These are phyloP conservation scores for Kryptolebias marmoratus DNA, from an alignment of 2,113 vertebrate genomes.

Conservation along the genomic window DNA sequence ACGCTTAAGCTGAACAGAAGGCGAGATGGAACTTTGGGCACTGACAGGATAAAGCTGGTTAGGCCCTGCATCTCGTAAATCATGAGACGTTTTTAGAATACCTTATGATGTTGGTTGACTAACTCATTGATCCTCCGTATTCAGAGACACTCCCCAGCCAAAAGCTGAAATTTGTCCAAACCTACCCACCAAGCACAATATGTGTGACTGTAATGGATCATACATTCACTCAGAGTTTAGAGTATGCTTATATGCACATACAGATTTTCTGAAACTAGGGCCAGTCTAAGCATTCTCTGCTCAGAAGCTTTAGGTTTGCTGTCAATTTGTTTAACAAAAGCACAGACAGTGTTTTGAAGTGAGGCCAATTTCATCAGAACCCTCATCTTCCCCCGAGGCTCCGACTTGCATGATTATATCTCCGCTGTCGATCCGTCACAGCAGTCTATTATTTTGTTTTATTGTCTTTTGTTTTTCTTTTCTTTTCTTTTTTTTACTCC, in stretches of 20 bases:
- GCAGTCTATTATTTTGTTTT: constrained; percentile 57
- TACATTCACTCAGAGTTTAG: not conserved
- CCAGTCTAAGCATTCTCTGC: constrained; percentile 16
- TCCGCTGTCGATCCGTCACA: constrained; percentile 22
- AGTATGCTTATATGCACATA: constrained; percentile 3
- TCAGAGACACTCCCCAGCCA: constrained; percentile 47
- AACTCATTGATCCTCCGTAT: constrained; percentile 69
- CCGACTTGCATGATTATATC: constrained; percentile 46
- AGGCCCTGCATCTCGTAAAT: constrained; percentile 54
- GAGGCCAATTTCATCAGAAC: constrained; percentile 35
- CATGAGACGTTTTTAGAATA: constrained; percentile 54
- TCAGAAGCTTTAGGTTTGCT: constrained; percentile 24
- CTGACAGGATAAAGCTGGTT: constrained; percentile 41
- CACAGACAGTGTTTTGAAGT: constrained; percentile 42
- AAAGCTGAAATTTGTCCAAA: constrained; percentile 49
- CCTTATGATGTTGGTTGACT: constrained; percentile 53
- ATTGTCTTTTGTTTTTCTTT: constrained; percentile 46
- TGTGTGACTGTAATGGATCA: constrained; percentile 43
- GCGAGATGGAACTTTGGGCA: constrained; percentile 24
- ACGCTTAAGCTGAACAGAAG: constrained; percentile 45
- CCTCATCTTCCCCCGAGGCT: constrained; percentile 32
- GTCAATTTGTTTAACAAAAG: constrained; percentile 45
- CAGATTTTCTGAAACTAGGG: constrained; percentile 16
- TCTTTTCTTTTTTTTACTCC: constrained; percentile 3
- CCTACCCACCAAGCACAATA: constrained; percentile 26